Evolutionary conservation across 2,888 invertebrate species (phyloP), one percentile per base, ranked within the genome.

Genomic region (Teinopalpus imperialis): DNA sequence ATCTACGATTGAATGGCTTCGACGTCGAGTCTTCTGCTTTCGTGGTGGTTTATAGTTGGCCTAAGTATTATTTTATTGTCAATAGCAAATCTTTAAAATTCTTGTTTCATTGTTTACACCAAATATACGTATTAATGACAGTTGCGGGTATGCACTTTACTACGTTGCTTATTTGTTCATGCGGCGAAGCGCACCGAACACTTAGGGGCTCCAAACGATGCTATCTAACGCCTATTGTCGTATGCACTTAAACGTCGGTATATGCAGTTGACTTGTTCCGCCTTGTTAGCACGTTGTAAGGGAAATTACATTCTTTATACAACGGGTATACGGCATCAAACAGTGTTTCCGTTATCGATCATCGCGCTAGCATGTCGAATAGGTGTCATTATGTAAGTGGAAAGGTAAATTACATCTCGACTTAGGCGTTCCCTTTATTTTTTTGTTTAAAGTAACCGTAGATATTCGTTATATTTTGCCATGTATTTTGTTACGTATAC

Each of bases 201-300:
- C 24, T 35, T 31, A 30, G 31, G 43, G 81, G 81, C 74, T 72
- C 73, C 65, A 59, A 64, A 62, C 67, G 86, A 87, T 86, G 69
- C 69, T 85, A 88, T 87, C 85, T 82, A 68, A 64, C 68, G 66
- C 66, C 74, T 61, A 80, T 82, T 81, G 83, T 85, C 79, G 79
- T 81, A 81, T 83, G 86, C 81, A 87, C 81, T 83, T 86, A 82
- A 85, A 75, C 76, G 79, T 76, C 82, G 80, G 53, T 76, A 76
- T 57, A 71, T 58, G 56, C 70, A 72, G 67, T 69, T 65, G 57
- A 55, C 59, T 74, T 74, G 69, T 68, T 68, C 71, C 71, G 67
- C 71, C 86, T 87, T 87, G 87, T 87, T 88, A 87, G 85, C 87
- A 87, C 83, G 77, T 82, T 80, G 82, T 86, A 80, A 75, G 81